Evolutionary conservation across 2,888 invertebrate genomes (phyloP), one percentile per base, ranked within the genome.

Genomic region (Melinaea marsaeus): DNA sequence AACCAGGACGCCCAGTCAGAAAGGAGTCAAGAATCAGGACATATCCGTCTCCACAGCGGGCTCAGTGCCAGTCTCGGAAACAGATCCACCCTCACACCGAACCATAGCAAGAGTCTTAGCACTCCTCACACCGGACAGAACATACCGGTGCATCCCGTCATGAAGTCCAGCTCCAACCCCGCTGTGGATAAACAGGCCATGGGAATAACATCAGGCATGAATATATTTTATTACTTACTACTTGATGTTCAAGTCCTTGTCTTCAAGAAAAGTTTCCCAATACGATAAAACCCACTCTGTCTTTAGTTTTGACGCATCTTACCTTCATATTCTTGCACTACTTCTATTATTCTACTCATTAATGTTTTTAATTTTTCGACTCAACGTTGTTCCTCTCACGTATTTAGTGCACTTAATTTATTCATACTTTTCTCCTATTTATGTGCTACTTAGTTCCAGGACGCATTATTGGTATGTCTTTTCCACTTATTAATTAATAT

Each of bases 181-280:
- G 90, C 91, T 0, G 91, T 91, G 0, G 91, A 91, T 68, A 91
- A 90, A 60, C 88, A 90, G 65, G 90, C 91, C 35, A 90, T 90
- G 89, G 91, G 91, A 1, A 90, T 90, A 33, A 82, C 77, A 62
- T 83, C 90, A 55, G 90, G 91, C 90, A 66, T 76, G 79, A 59
- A 32, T 22, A 47, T 34, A 32, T 55, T 48, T 48, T 48, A 48
- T 48, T 11, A 9, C 5, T 47, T 47, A n/a, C n/a, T 4, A 47
- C 3, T 5, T 13, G 6, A 48, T 2, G 13, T 48, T 48, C 48
- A 42, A 42, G 3, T 42, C 9, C 11, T 42, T 9, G 9, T 42
- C 9, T 42, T 9, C 9, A 9, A 9, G 11, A 42, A 42, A 9
- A 42, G 11, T 42, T 42, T 2, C 4, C 11, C 11, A 42, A 42